Evolutionary conservation across 2,797 vertebrate species (phyloP).

Genomic region (Numenius phaeopus): DNA sequence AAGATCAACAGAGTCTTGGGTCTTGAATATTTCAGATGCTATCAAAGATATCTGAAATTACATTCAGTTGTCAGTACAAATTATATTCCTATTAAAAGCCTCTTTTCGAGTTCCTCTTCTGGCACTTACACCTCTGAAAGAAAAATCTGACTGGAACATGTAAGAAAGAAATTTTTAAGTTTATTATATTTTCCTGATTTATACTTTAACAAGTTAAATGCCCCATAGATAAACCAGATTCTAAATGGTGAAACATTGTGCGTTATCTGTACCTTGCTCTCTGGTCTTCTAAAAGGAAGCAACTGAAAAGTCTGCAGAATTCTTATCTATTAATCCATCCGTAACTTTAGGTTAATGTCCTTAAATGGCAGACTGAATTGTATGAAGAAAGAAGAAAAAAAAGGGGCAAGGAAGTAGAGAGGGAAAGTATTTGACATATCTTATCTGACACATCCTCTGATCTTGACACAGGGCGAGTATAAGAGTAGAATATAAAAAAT

Average conservation of each 20-base stretch:
- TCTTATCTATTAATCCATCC: not conserved
- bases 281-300: not conserved
- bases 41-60: conserved; percentile 3
- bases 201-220: not conserved
- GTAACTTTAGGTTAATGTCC: not conserved
- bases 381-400: not conserved
- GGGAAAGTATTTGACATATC: not conserved
- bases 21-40: conserved; percentile 11
- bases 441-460: not conserved
- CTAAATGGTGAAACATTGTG: not conserved
- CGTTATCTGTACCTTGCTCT: not conserved
- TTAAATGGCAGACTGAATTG: not conserved
- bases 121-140: not conserved
- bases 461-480: not conserved
- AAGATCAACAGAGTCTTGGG: not conserved
- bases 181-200: not conserved
- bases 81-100: not conserved
- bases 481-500: not conserved
- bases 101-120: not conserved
- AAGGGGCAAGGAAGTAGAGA: not conserved
- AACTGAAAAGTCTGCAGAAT: not conserved
- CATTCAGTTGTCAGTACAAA: not conserved
- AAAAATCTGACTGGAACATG: not conserved
- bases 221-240: not conserved
- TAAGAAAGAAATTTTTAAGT: not conserved